Conservation (phyloP, 2,888 invertebrate genomes). For the Drosophila tanythrix region DNA sequence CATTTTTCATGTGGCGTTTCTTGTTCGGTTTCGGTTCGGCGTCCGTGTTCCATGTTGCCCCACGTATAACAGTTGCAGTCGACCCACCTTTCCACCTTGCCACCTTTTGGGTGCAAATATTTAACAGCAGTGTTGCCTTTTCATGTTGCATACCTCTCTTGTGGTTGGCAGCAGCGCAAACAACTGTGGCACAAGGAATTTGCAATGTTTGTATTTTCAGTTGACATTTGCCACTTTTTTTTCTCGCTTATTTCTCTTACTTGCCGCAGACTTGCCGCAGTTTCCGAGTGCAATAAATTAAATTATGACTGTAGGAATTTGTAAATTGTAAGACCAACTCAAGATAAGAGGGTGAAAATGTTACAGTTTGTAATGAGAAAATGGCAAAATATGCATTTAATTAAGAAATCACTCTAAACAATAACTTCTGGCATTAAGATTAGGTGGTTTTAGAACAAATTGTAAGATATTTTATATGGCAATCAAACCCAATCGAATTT, state of each 20-base stretch:
- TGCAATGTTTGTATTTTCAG: constrained; percentile 63
- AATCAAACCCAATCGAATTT: no score
- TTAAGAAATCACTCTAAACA: neutral
- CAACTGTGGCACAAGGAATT: constrained; percentile 49
- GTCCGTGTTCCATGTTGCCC: constrained; percentile 65
- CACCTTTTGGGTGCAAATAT: constrained; percentile 44
- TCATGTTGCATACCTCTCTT: constrained; percentile 23
- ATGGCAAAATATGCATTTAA: neutral
- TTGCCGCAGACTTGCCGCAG: neutral
- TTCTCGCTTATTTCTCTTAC: constrained; percentile 2
- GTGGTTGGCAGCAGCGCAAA: constrained; percentile 29
- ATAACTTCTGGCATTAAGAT: neutral
- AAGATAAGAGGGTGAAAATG: neutral
- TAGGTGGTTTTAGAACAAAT: neutral
- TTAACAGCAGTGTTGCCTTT: constrained; percentile 9
- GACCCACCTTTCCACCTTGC: constrained; percentile 34
- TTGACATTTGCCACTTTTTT: constrained; percentile 61
- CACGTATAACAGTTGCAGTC: constrained; percentile 45
- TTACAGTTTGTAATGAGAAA: neutral
- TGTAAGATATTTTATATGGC: neutral
- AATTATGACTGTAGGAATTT: neutral
- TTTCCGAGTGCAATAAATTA: neutral
- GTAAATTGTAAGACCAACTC: neutral
- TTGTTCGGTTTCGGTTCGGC: constrained; percentile 29
- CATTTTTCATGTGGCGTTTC: constrained; percentile 26